phyloP scores from a whole-genome alignment of 2,888 invertebrate genomes.

The Cephus pygmeus region DNA sequence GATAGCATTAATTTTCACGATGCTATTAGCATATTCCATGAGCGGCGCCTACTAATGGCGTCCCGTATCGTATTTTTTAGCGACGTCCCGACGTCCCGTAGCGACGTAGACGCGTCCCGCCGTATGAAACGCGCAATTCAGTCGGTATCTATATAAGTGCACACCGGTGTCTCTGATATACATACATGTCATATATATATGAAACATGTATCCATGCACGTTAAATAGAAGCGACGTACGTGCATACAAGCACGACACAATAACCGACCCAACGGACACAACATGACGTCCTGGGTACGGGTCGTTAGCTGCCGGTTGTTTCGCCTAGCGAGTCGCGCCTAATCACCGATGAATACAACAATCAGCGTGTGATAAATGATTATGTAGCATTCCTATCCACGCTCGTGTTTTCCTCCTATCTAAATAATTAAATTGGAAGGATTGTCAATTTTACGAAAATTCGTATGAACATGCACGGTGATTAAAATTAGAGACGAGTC shows the following conservation, averaged over 20 bases:
- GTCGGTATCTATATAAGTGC: no score
- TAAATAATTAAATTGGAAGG: conserved; percentile 46
- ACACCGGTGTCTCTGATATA: no score
- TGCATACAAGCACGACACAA: no score
- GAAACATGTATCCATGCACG: no score
- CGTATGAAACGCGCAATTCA: no score
- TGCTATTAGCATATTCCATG: conserved; percentile 3
- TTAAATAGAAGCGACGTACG: no score
- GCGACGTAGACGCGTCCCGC: no score
- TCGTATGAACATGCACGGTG: no score
- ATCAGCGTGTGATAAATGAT: conserved; percentile 52
- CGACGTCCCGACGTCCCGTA: no score
- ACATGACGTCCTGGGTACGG: conserved; percentile 20
- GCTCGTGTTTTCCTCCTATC: conserved; percentile 41
- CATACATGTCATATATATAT: no score
- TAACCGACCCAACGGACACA: not conserved
- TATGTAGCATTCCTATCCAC: conserved; percentile 26
- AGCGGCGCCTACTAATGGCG: not conserved
- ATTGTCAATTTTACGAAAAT: no score
- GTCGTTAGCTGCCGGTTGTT: conserved; percentile 50
- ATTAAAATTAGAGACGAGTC: no score
- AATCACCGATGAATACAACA: conserved; percentile 54
- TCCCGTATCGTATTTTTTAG: conserved; percentile 1
- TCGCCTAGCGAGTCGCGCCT: conserved; percentile 45
- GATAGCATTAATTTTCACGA: conserved; percentile 3